These are phyloP conservation scores for Pteropus rufus DNA, from an alignment of 2,797 vertebrate genomes.

Conservation along the genomic window DNA sequence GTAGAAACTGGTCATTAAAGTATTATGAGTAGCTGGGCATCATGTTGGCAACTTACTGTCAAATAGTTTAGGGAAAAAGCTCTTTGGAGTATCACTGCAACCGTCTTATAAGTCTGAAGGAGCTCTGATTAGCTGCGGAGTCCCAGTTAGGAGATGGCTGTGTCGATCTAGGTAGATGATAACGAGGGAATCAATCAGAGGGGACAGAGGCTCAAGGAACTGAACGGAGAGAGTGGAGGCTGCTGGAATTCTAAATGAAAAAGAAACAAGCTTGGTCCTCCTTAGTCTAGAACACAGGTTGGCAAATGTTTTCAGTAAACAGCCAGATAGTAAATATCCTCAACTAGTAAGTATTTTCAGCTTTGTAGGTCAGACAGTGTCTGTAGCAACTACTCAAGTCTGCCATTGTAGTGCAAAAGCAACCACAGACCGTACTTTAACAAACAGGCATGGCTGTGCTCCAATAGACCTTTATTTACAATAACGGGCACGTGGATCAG, in stretches of 20 bases:
- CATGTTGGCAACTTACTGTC: not conserved
- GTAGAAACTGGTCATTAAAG: not conserved
- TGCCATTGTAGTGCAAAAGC: not conserved
- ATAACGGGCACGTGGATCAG: not conserved
- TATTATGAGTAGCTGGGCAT: not conserved
- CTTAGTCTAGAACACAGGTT: not conserved
- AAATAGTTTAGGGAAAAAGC: not conserved
- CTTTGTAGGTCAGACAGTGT: not conserved
- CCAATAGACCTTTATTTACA: not conserved
- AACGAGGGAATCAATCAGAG: not conserved
- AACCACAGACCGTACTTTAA: not conserved
- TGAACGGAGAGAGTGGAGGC: not conserved
- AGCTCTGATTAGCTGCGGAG: not conserved
- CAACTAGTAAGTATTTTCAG: slow-evolving; percentile 21
- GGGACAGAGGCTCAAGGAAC: not conserved
- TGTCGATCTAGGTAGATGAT: not conserved
- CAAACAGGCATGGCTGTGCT: not conserved
- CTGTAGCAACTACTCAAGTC: not conserved
- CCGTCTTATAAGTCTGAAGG: not conserved
- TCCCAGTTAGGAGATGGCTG: not conserved
- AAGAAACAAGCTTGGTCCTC: not conserved
- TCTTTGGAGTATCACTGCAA: not conserved
- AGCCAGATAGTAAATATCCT: not conserved
- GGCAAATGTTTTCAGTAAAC: not conserved
- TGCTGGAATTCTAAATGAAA: not conserved